Evolutionary conservation across 2,113 vertebrate genomes (phyloP).

Genomic region (Aramus guarauna): DNA sequence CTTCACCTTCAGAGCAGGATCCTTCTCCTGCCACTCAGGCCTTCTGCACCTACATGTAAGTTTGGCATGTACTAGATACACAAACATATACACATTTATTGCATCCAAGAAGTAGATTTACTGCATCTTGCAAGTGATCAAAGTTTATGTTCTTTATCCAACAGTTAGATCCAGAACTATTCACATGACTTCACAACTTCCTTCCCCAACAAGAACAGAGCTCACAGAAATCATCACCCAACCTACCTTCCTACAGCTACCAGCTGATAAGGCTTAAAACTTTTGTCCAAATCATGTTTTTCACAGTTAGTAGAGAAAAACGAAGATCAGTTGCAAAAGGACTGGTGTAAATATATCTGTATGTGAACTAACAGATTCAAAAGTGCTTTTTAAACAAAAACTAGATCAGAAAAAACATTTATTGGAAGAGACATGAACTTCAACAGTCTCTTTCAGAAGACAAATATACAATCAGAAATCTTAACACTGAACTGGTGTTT

Average conservation of each 20-base stretch:
- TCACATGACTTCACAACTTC: not conserved
- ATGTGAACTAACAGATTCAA: not conserved
- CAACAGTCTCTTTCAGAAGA: not conserved
- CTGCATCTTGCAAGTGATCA: not conserved
- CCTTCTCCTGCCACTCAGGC: not conserved
- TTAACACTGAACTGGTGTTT: not conserved
- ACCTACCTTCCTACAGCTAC: not conserved
- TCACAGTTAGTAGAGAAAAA: not conserved
- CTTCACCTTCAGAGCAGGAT: not conserved
- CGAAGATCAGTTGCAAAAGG: not conserved
- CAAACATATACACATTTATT: not conserved
- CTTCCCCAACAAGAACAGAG: not conserved
- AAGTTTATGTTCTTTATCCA: not conserved
- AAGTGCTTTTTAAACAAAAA: not conserved
- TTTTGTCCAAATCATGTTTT: not conserved
- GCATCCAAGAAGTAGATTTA: not conserved
- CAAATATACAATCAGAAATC: not conserved
- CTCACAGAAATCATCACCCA: not conserved
- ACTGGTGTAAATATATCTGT: not conserved
- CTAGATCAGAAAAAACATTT: not conserved
- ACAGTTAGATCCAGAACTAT: not conserved
- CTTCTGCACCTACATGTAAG: not conserved
- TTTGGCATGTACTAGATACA: not conserved
- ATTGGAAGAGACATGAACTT: not conserved
- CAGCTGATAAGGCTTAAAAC: not conserved